A percentile compares a stretch with the other conserved stretches of the same genome.
These are phyloP conservation scores for Aphelenchoides fujianensis DNA, from an alignment of 1,140 invertebrate species.

Conservation along the genomic window DNA sequence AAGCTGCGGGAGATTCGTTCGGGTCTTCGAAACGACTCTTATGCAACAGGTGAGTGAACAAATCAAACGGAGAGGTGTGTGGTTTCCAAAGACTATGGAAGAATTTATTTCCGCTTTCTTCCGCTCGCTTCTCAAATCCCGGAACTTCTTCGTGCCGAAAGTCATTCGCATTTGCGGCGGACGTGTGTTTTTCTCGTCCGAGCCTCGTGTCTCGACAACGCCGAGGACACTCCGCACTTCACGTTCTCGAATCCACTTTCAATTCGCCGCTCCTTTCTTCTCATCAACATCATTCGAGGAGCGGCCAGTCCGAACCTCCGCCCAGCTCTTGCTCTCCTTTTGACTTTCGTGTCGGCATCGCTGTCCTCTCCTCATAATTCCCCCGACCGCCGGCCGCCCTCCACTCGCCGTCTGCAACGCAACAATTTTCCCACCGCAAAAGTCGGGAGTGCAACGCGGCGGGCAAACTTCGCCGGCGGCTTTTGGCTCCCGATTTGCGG, in stretches of 20 bases:
- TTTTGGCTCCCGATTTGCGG: background rate
- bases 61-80: no score
- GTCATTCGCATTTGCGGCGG: background rate
- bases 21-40: conserved; percentile 44
- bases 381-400: background rate
- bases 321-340: no score
- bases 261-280: background rate
- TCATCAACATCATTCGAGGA: conserved; percentile 1
- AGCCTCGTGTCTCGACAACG: background rate
- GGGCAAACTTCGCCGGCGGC: background rate
- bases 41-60: conserved; percentile 51
- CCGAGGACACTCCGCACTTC: background rate
- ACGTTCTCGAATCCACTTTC: conserved; percentile 1
- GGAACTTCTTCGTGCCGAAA: background rate
- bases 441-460: background rate
- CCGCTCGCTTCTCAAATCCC: no score
- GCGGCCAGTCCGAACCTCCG: no score
- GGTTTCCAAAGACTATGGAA: no score
- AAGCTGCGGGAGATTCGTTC: conserved; percentile 40
- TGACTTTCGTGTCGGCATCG: background rate
- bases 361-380: background rate
- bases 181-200: no score
- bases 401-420: background rate
- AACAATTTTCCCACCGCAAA: background rate
- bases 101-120: background rate